These are phyloP conservation scores for Diploscapter pachys DNA, from an alignment of 1,140 invertebrate species.

Conservation along the genomic window DNA sequence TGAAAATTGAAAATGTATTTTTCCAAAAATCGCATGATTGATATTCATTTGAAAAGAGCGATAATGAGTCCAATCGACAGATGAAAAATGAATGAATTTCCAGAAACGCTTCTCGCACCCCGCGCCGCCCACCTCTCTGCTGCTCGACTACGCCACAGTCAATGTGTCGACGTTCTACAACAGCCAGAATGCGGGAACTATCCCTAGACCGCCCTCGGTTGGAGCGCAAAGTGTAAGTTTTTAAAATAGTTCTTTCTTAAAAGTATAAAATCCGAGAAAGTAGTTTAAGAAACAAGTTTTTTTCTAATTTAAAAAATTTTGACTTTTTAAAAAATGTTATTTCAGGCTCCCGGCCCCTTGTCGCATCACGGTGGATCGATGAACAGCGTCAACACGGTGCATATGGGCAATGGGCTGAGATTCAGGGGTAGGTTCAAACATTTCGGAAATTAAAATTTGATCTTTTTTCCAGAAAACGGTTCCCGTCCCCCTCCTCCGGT, in stretches of 20 bases:
- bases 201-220: not conserved
- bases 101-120: no score
- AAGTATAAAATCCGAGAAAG: not conserved
- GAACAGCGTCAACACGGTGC: no score
- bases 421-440: not conserved
- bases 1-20: no score
- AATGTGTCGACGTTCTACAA: not conserved
- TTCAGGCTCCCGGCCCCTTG: no score
- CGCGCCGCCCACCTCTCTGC: no score
- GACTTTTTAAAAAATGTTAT: no score
- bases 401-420: no score
- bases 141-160: not conserved
- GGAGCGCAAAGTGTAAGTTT: constrained; percentile 1
- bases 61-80: no score
- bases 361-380: no score
- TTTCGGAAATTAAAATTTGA: not conserved
- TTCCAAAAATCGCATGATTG: no score
- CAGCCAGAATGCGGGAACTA: not conserved
- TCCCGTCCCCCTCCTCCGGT: constrained; percentile 27
- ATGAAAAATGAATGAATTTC: no score
- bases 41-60: no score
- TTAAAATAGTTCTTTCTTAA: not conserved
- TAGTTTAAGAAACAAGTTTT: not conserved
- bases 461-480: constrained; percentile 9
- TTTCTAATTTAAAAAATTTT: not conserved